A percentile compares a stretch with the other conserved stretches of the same genome.
Conservation (phyloP, 2,113 vertebrate genomes). For the Castor canadensis region DNA sequence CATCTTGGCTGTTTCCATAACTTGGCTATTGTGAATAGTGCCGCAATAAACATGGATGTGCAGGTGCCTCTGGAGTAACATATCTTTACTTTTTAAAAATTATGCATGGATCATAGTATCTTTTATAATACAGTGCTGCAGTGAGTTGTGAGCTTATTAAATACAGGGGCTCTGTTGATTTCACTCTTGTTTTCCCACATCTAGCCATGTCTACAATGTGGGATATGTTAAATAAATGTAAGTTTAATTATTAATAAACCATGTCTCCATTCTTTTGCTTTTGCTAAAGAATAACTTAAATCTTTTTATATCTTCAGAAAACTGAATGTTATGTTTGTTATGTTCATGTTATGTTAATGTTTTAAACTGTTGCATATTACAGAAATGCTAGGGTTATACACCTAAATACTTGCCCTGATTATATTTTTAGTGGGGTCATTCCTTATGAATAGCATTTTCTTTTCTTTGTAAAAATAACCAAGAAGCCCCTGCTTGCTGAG, state of each 20-base stretch:
- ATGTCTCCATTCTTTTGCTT: not conserved
- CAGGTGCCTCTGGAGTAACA: too few relatives aligned
- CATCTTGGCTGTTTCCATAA: too few relatives aligned
- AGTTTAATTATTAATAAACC: not conserved
- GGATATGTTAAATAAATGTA: not conserved
- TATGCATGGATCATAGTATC: not conserved
- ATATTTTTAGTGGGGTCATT: not conserved
- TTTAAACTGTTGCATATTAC: not conserved
- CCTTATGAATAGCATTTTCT: not conserved
- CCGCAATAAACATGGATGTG: too few relatives aligned
- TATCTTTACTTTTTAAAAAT: not conserved
- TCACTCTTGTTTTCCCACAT: not conserved
- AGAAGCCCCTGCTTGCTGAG: not conserved
- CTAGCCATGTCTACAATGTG: not conserved
- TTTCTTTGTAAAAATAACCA: conserved; percentile 32
- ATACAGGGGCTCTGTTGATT: not conserved
- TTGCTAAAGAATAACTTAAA: conserved; percentile 27
- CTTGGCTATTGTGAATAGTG: too few relatives aligned
- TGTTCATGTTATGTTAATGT: not conserved
- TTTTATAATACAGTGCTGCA: not conserved
- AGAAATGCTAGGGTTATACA: not conserved
- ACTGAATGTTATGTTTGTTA: conserved; percentile 14
- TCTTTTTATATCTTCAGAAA: conserved; percentile 35
- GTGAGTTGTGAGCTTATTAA: not conserved
- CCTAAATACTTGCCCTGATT: not conserved